Base-by-base conservation (phyloP, 2,797 vertebrate genomes). In the Trichosurus vulpecula region DNA sequence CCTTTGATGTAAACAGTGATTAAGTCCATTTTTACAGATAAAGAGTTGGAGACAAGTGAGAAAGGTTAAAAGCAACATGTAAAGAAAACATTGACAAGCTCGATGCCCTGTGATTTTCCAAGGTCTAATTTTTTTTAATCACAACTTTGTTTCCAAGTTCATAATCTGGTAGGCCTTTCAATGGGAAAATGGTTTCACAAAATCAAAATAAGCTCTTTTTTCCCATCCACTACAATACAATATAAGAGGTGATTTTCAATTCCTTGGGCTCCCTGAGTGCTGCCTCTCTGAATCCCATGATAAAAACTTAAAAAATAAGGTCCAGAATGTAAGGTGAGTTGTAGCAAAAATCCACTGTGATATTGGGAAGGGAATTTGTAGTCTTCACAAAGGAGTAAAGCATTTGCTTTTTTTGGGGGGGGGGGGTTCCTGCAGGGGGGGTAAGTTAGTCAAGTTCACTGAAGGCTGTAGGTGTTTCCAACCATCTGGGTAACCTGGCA, bases 381-480 rank as follows among this genome's bases (percentile, higher is more conserved):
- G 95, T 93, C 93, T 96, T 96, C 94, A 96, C 97, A 97, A 97
- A 97, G 94, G 89, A 96, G 93, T 94, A 74, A 95, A 94, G 53
- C 52, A 92, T 93, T 51, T 56, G 87, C 87, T 92, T 96, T 53
- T 96, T 95, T 96, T 5, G 61, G 95, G 93, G 66, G 8, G 66
- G 2, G n/a, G 19, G 19, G n/a, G 11, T 29, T 16, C 16, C n/a
- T n/a, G n/a, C 55, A 56, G 25, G 3, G 31, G 31, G 58, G 3
- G 52, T 58, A 95, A 94, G 90, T 94, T 95, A 97, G 97, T 93
- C 94, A 96, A 96, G 89, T 96, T 96, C 96, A 55, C 51, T n/a
- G 2, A 55, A 95, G 92, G 90, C 11, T 95, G 90, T 94, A 97
- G 91, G 95, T 95, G 90, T 14, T 94, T 51, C 41, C 31, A 89